A percentile compares a stretch with the other conserved stretches of the same genome.
These are phyloP conservation scores for Mionectes olivaceus DNA, from an alignment of 2,797 vertebrate species.

Conservation along the genomic window DNA sequence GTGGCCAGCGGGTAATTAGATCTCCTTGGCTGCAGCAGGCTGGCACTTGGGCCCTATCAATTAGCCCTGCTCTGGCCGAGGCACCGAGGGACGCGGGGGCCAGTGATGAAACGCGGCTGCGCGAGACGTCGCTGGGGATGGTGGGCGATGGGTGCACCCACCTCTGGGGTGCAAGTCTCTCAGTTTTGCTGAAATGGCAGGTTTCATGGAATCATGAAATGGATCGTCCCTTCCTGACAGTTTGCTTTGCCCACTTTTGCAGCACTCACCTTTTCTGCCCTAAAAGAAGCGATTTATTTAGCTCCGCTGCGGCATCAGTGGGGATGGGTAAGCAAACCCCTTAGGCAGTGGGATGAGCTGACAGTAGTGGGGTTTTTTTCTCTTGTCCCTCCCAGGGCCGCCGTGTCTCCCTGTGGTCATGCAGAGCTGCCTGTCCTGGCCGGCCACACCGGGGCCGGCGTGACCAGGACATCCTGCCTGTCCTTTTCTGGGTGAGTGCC, in stretches of 20 bases:
- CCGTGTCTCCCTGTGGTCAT: neutral
- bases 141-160: neutral
- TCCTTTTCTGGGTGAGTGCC: conserved; percentile 60
- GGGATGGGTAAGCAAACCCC: neutral
- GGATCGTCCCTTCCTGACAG: neutral
- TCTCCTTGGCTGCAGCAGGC: conserved; percentile 30
- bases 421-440: neutral
- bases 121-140: rapidly evolving
- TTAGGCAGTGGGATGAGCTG: neutral
- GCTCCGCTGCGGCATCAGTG: rapidly evolving
- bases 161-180: neutral
- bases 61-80: conserved; percentile 46
- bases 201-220: neutral
- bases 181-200: neutral
- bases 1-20: conserved; percentile 45
- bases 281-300: neutral
- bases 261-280: neutral
- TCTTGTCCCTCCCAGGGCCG: neutral
- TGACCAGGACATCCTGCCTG: conserved; percentile 17
- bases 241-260: neutral
- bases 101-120: conserved; percentile 13
- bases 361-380: neutral
- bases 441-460: rapidly evolving
- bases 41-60: conserved; percentile 58
- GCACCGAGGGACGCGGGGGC: neutral